Percentiles rank a stretch among this genome's conserved stretches.
Conservation (phyloP, 2,797 vertebrate genomes). For the Agapornis canus region DNA sequence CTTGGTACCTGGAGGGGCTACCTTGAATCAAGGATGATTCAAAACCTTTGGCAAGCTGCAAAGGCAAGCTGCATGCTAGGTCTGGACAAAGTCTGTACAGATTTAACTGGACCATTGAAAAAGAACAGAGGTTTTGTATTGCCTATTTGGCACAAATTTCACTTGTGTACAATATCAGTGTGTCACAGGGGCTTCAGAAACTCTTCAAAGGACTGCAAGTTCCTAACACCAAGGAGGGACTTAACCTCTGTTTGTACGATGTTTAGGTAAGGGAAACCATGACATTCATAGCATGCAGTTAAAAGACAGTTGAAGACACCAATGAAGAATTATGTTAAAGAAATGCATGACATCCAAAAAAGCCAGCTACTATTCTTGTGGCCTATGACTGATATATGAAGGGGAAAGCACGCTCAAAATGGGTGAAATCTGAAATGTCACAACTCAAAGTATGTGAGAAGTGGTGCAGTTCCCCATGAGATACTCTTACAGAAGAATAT, state of each 20-base stretch:
- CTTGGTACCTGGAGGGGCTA: neutral
- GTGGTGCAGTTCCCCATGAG: neutral
- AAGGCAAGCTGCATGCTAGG: neutral
- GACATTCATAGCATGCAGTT: accelerated
- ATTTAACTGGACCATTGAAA: neutral
- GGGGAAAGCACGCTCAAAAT: neutral
- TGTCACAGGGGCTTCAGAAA: neutral
- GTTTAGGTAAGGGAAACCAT: neutral
- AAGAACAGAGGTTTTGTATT: neutral
- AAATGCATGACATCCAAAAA: neutral
- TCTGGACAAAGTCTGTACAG: neutral
- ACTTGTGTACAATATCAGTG: neutral
- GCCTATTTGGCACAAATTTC: neutral
- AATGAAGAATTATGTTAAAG: neutral
- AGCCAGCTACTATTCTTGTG: neutral
- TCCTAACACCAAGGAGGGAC: neutral
- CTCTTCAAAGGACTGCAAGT: neutral
- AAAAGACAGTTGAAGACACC: neutral
- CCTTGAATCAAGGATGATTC: neutral
- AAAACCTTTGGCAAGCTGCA: neutral
- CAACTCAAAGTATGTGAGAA: neutral
- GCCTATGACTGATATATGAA: neutral
- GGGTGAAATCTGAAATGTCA: neutral
- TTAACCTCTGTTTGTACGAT: accelerated
- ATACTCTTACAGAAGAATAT: neutral